Evolutionary conservation across 2,888 invertebrate genomes (phyloP), one percentile per base, ranked within the genome.

Genomic region (Gibbula magus): DNA sequence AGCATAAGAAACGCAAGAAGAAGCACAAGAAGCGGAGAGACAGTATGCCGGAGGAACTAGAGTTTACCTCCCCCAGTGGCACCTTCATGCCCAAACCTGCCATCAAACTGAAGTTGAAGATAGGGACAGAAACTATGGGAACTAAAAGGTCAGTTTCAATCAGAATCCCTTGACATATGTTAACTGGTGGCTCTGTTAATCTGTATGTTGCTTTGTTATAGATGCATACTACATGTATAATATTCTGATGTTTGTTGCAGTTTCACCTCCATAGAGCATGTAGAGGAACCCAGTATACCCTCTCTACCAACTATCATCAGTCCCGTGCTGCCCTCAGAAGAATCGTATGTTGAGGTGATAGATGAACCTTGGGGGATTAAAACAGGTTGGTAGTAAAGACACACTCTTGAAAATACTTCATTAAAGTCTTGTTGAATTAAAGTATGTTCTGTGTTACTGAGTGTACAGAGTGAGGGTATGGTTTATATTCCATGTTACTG

Each of bases 1-100:
- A 89, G 79, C 91, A 91, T 81, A 91, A 91, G 79, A 90, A 91
- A 53, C 90, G 91, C 78, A 90, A 90, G 78, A 90, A 90, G 82
- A 90, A 90, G 45, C 89, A 90, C 81, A 90, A 89, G 79, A 88
- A 87, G 77, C 84, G 83, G 75, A 83, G 81, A 10, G 86, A 84
- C 18, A 66, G 77, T 51, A 25, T 52, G 25, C 32, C 54, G 10
- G 75, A 56, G 20, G 53, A 54, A 29, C 20, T 54, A 2, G 32
- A 32, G 52, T 73, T 74, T 35, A 66, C 35, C 20, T 74, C 79
- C 13, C 76, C 81, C 32, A 80, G 82, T 10, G 76, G 81, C 0
- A 74, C 81, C 2, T 81, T 83, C n/a, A 85, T 86, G 0, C 88
- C 88, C 16, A 89, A 89, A 80, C 85, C 88, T 13, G 86, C 91